Base-by-base conservation (phyloP, 2,888 invertebrate species). In the Cosmopolites sordidus region DNA sequence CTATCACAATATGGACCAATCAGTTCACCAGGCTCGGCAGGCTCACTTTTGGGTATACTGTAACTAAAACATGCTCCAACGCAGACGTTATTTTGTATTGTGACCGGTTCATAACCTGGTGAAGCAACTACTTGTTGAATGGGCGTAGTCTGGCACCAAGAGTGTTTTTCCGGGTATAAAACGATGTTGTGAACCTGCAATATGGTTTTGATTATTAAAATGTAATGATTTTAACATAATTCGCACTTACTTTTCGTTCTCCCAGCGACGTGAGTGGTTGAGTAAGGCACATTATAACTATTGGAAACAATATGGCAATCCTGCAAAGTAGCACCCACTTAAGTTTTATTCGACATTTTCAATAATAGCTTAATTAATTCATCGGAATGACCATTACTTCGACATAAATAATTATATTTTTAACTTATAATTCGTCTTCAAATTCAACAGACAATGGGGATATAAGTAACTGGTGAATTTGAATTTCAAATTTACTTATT, bases 11-110 rank as follows among this genome's bases (percentile, higher is more conserved):
- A 85, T 1, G 84, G 83, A 33, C 78, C 75, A 49, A 79, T 78
- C 1, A 78, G 73, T 66, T 83, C 83, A 27, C 83, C 84, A 1
- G 84, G 83, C 56, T 83, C 82, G 15, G 81, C 81, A 1, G 84
- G 84, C 60, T 83, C 79, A 17, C 83, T 83, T 62, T 79, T 79
- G 1, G 84, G 84, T 51, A 84, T 83, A 68, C 82, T 82, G 70
- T 85, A 85, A 59, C 83, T 84, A 71, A 83, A 85, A 67, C 85
- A 85, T 2, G 83, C 82, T 2, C 85, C 85, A 11, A 85, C 84
- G 66, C 85, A 85, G 2, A 85, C 84, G 64, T 83, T 83, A 69
- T 85, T 85, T 68, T 83, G 82, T 59, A 85, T 79, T 58, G 83
- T 83, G 60, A 79, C 76, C 1, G 82, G 78, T 58, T 79, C 78